Evolutionary conservation across 1,140 invertebrate genomes (phyloP).

Genomic region (Bombus vancouverensis): DNA sequence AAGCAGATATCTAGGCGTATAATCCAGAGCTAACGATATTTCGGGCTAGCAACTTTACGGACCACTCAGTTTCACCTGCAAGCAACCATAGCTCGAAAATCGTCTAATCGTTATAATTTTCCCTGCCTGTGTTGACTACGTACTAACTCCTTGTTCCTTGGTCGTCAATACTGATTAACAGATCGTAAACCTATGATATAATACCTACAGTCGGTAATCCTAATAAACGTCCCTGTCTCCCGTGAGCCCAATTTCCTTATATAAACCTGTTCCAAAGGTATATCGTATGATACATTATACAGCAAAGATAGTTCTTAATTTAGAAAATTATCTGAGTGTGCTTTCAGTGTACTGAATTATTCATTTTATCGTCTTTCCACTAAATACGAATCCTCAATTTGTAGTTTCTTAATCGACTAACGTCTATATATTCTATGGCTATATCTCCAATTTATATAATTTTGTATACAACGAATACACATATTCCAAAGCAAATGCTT

Average conservation of each 20-base stretch:
- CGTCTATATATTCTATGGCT: too few relatives aligned
- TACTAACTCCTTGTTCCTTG: background rate
- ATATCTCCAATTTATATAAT: too few relatives aligned
- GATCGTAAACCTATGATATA: constrained; percentile 1
- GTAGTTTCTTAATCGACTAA: too few relatives aligned
- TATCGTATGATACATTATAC: too few relatives aligned
- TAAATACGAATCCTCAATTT: too few relatives aligned
- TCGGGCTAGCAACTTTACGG: background rate
- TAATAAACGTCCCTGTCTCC: background rate
- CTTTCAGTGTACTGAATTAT: background rate
- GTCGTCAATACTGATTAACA: constrained; percentile 12
- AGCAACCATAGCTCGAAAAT: background rate
- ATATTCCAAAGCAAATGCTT: too few relatives aligned
- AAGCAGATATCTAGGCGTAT: background rate
- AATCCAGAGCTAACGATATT: background rate
- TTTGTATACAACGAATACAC: too few relatives aligned
- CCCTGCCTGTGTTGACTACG: background rate
- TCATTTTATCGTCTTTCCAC: too few relatives aligned
- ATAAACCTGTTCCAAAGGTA: too few relatives aligned
- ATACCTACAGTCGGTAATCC: background rate
- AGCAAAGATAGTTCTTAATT: background rate
- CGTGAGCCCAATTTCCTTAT: constrained; percentile 13
- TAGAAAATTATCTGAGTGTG: background rate
- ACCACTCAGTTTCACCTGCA: too few relatives aligned
- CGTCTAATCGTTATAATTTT: background rate